phyloP scores from a whole-genome alignment of 2,888 invertebrate genomes.

The Buathra laborator region DNA sequence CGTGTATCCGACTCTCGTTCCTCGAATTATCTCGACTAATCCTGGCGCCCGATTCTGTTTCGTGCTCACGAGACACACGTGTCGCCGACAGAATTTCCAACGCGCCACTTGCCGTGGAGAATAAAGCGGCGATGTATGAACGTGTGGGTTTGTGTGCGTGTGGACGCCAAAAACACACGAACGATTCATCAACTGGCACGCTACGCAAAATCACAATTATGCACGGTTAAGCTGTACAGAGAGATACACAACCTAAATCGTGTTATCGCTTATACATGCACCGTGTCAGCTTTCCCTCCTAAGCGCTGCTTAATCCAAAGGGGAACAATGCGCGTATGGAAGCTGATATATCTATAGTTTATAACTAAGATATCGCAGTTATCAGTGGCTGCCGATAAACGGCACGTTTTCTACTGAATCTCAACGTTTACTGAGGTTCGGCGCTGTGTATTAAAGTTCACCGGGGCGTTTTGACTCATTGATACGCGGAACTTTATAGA shows the following conservation, averaged over 20 bases:
- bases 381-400: conserved; percentile 47
- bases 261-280: conserved; percentile 63
- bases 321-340: conserved; percentile 21
- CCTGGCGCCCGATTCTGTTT: conserved; percentile 47
- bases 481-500: background rate
- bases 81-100: conserved; percentile 28
- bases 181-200: conserved; percentile 36
- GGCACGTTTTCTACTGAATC: conserved; percentile 49
- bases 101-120: conserved; percentile 11
- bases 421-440: conserved; percentile 14
- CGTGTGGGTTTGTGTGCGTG: background rate
- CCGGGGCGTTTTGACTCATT: background rate
- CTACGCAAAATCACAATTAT: conserved; percentile 51
- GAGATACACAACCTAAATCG: conserved; percentile 65
- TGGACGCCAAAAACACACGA: conserved; percentile 4
- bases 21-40: conserved; percentile 55
- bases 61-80: conserved; percentile 43
- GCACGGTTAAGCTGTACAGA: conserved; percentile 45
- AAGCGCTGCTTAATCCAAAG: conserved; percentile 55
- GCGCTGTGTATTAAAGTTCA: background rate
- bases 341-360: conserved; percentile 4
- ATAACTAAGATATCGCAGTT: background rate
- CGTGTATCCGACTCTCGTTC: conserved; percentile 33
- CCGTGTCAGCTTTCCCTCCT: conserved; percentile 54
- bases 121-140: background rate